Base-by-base conservation (phyloP, 2,797 vertebrate genomes). In the Anguilla megastoma region DNA sequence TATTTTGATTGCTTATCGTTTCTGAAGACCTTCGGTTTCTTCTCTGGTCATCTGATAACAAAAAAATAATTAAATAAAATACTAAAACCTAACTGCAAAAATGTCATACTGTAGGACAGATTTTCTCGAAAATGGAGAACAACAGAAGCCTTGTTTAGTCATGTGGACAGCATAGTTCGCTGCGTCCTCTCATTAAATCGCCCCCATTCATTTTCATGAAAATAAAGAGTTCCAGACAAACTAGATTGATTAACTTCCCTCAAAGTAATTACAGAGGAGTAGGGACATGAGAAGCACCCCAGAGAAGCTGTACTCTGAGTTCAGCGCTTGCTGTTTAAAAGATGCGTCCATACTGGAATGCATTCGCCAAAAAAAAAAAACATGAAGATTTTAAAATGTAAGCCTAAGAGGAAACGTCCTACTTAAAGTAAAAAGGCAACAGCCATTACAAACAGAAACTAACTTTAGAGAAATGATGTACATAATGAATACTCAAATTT, bases 111-210 rank as follows among this genome's bases (percentile, higher is more conserved):
- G 10, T 16, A 5, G 30, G 33, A 21, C 33, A 27, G 45, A 82
- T 45, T 50, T n/a, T 50, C 16, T 21, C 0, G 9, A 82, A 82
- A 48, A 24, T 10, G 7, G 79, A 82, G 45, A 9, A 82, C 4
- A 9, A 9, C 18, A 50, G 21, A 82, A 33, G 41, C 41, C 79
- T 48, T 82, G 79, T 82, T 50, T 50, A 50, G 41, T 82, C 45
- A 10, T 82, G 79, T 82, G 79, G 45, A 50, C 79, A 50, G 45
- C 45, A 82, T 36, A 14, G 36, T 80, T 45, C 45, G 41, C 79
- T 82, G 79, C n/a, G 79, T 82, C 79, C 41, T 82, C 79, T 50
- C 41, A 82, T 82, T 82, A 82, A 48, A 82, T 82, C 33, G 41
- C 9, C 45, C 79, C 24, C 41, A n/a, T 82, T 36, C 4, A 7